Evolutionary conservation across 2,888 invertebrate species (phyloP), one percentile per base, ranked within the genome.

Genomic region (Hedya salicella): DNA sequence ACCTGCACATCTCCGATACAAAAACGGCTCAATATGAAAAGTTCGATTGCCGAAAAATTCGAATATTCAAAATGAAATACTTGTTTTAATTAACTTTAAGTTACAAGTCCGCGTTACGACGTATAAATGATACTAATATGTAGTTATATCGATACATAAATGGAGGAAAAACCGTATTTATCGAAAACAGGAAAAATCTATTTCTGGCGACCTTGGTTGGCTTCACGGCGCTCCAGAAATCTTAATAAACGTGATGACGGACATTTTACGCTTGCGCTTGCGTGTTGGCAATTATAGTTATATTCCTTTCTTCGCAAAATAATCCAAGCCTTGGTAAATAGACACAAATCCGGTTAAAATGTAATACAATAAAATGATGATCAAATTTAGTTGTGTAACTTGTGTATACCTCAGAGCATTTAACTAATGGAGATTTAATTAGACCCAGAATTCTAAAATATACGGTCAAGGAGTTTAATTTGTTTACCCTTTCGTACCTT

Each of bases 121-220:
- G 54, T 17, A 30, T 14, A 52, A 3, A 36, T n/a, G 8, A 53
- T 13, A 60, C 65, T 59, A 25, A 44, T 36, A 36, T 9, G 9
- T 36, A 6, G 36, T 32, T 2, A 36, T 36, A 65, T 36, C 8
- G 30, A 50, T 49, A 50, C 49, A 9, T 17, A n/a, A 16, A 53
- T 39, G 8, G 36, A 52, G 65, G 65, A 65, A 65, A 65, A 59
- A 25, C 25, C 44, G 25, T 13, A 14, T 48, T 65, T 65, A 57
- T 57, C 40, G 17, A 39, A 46, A 39, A 39, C 39, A 60, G 65
- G 65, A 65, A 65, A 64, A 60, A 32, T 46, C 39, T 62, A 39
- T 46, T 65, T 16, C 52, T 39, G 44, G 5, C 44, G 52, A 16
- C 64, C 52, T 59, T 65, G 50, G 44, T 11, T 32, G 14, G 52